Base-by-base conservation (phyloP, 1,140 invertebrate species). In the Ephestia elutella region DNA sequence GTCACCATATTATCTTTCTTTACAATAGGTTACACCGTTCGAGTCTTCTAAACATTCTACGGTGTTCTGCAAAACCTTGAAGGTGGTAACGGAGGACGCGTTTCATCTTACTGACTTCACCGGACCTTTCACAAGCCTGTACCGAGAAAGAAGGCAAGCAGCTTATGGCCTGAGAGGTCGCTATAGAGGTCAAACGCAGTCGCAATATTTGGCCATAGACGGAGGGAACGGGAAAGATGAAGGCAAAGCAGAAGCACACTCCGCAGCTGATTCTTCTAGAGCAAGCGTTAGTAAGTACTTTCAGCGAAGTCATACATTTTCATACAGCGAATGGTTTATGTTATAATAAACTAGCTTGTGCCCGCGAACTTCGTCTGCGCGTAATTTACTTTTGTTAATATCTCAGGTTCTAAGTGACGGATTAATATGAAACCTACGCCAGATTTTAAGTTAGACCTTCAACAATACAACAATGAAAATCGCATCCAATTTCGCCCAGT, bases 201-300 rank as follows among this genome's bases (percentile, higher is more conserved):
- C 94, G 7, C 95, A 96, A 71, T 96, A 95, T 78, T 81, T 96
- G 58, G 93, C 92, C 68, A 91, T 94, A 62, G 89, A 90, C 49
- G 63, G 65, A 7, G 83, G 76, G 5, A 88, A 90, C 51, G 90
- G 89, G 17, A 90, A 92, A 68, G 80, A 91, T 65, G 90, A 91
- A 21, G 95, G 94, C 13, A 93, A 92, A 79, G 94, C 95, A 0
- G 94, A 95, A 78, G 94, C 94, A 1, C 92, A 95, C 77, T 93
- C 94, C 8, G 92, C 91, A 44, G 91, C 91, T 56, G 91, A 92
- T 70, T 91, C 92, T 17, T 95, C 94, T 0, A 91, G 92, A 68
- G 93, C 94, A 8, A 90, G 92, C 69, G 94, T 96, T 74, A 93
- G 94, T 95, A 84, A 93, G 94, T 93, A 70, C 13, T 53, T 53